Conservation (phyloP, 2,797 vertebrate species). For the Oophaga sylvatica region DNA sequence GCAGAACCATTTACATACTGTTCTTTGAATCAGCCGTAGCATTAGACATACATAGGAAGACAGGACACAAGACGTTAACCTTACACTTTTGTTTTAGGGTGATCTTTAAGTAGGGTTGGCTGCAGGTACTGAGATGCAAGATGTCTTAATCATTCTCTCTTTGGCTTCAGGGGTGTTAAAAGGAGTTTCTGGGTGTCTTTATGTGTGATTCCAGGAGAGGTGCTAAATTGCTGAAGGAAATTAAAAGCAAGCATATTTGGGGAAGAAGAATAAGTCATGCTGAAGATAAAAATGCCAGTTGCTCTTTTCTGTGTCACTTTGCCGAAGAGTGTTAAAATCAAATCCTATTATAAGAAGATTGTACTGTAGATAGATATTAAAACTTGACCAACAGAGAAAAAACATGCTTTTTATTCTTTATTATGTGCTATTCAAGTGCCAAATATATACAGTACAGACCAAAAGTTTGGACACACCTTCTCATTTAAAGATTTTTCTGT, state of each 20-base stretch:
- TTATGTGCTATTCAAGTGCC: not conserved
- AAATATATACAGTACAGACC: not conserved
- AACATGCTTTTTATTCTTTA: not conserved
- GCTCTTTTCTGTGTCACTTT: slow-evolving; percentile 62
- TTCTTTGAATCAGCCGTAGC: slow-evolving; percentile 17
- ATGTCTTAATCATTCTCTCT: slow-evolving; percentile 67
- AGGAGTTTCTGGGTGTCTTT: slow-evolving; percentile 73
- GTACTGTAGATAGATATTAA: slow-evolving; percentile 4
- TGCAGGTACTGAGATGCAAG: slow-evolving; percentile 72
- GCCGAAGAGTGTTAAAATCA: slow-evolving; percentile 64
- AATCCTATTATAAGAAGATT: slow-evolving; percentile 37
- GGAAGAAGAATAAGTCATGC: slow-evolving; percentile 61
- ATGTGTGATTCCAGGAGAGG: slow-evolving; percentile 78
- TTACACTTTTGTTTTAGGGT: slow-evolving; percentile 63
- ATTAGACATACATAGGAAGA: slow-evolving; percentile 41
- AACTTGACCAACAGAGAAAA: not conserved
- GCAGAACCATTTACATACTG: not conserved
- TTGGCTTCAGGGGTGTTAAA: slow-evolving; percentile 76
- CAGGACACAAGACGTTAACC: slow-evolving; percentile 48
- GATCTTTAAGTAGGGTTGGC: slow-evolving; percentile 67
- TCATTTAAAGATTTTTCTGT: too few species aligned
- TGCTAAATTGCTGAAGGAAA: slow-evolving; percentile 81
- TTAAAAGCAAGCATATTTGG: slow-evolving; percentile 69
- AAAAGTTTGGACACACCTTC: too few species aligned
- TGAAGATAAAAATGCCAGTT: slow-evolving; percentile 68